Evolutionary conservation across 2,888 invertebrate genomes (phyloP), one percentile per base, ranked within the genome.

Genomic region (Rotaria macrura): DNA sequence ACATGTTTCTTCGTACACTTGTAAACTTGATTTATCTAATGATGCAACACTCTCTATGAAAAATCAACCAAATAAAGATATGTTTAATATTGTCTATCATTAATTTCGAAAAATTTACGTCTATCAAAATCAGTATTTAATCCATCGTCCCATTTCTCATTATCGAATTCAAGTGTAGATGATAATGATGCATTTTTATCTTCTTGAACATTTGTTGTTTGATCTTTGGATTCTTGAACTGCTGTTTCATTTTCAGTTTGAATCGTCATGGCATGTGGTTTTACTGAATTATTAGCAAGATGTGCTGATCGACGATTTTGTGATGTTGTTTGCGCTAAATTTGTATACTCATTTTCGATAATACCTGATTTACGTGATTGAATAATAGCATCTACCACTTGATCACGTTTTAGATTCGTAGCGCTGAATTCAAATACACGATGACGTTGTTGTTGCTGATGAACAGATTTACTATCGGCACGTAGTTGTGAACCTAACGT

Each of bases 1-100:
- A 79, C 79, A 79, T 79, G 79, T 79, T 79, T 79, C 79, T 79
- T 79, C 79, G 5, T 79, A 79, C 10, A 79, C 14, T 12, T 43
- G 43, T 43, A 79, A 43, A 79, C 79, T 43, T 25, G 43, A 43
- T 79, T 79, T 43, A 43, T 79, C 25, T 25, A 25, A n/a, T n/a
- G 79, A n/a, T 25, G 23, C 12, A 79, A 43, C n/a, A 25, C 34
- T 34, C 14, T 25, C 79, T 79, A 79, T 25, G 1, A 38, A 65
- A 65, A 65, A 65, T 17, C 4, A 65, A 34, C 5, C 14, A 49
- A 49, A 49, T 47, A 14, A 34, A 29, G 29, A 65, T 23, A n/a
- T 57, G n/a, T n/a, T n/a, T 17, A 57, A 1, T 29, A 12, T 29
- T 10, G 5, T 49, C 49, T 17, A 12, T 14, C 14, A 14, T 14